Evolutionary conservation across 2,888 invertebrate species (phyloP), one percentile per base, ranked within the genome.

Genomic region (Doris montereyensis): DNA sequence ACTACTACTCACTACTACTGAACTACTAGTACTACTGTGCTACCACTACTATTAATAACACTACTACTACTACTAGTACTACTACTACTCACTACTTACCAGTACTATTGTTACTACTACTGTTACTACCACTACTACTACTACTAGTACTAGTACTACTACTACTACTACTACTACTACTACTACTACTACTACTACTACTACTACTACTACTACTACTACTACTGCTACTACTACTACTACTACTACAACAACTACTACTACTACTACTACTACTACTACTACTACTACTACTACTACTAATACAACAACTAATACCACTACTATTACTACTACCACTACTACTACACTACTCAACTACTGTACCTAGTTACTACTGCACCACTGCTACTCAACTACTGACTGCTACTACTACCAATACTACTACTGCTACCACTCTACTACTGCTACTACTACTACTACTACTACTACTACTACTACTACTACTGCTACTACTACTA

Each of bases 401-500:
- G 13, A 52, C 52, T 52, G 13, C 52, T 52, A n/a, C n/a, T n/a
- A n/a, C n/a, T n/a, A n/a, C n/a, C n/a, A n/a, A n/a, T n/a, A n/a
- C n/a, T n/a, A n/a, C n/a, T n/a, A n/a, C n/a, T n/a, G n/a, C n/a
- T n/a, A n/a, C n/a, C n/a, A n/a, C n/a, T n/a, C n/a, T n/a, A 52
- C 52, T 52, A 52, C 52, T 52, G 13, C 52, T 52, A 52, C 52
- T 52, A 52, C 52, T 52, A 52, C 52, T 10, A 52, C 52, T 52
- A 10, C 52, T 52, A 52, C 52, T 52, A 52, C 52, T 52, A 65
- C 65, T 65, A 65, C 65, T 65, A 65, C 65, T 65, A 65, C 65
- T 65, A 65, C 65, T 24, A 65, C 65, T 13, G 21, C 65, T 65
- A 65, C 65, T 65, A 65, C 65, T 24, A 65, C 65, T 65, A 65